These are phyloP conservation scores for Pocillopora grandis DNA, from an alignment of 92 coral and sea anemone genomes.

Conservation along the genomic window DNA sequence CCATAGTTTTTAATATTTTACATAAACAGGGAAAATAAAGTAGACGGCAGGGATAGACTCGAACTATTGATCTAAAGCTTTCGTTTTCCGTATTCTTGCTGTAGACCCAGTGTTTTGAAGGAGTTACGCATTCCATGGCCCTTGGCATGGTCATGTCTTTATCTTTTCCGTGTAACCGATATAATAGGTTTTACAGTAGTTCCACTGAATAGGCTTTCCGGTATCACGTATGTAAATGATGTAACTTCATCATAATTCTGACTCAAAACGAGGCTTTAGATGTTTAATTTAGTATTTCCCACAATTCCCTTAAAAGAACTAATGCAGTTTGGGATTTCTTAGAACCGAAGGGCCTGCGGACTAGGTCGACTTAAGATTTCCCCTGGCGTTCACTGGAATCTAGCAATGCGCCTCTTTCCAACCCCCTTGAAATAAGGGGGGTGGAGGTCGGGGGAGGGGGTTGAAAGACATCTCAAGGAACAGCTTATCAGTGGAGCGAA, in stretches of 20 bases:
- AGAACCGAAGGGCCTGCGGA: not conserved
- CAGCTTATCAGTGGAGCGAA: too few relatives aligned
- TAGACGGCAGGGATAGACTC: not conserved
- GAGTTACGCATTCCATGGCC: not conserved
- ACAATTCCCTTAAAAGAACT: not conserved
- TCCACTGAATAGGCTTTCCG: not conserved
- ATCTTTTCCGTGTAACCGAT: not conserved
- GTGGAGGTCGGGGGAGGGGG: too few relatives aligned
- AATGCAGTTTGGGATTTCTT: conserved; percentile 1
- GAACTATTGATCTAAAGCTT: not conserved
- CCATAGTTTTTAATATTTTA: conserved; percentile 31
- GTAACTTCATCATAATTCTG: not conserved
- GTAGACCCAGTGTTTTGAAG: not conserved
- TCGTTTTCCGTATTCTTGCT: not conserved
- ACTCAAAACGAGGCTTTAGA: conserved; percentile 14
- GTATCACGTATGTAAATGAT: conserved; percentile 25
- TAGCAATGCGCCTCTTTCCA: too few relatives aligned
- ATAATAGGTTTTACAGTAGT: not conserved
- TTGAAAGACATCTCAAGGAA: too few relatives aligned
- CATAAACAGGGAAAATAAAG: conserved; percentile 3
- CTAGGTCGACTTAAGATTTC: not conserved
- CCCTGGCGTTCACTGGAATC: not conserved
- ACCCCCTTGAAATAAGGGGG: too few relatives aligned
- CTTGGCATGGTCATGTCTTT: not conserved
- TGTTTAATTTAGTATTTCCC: not conserved